phyloP scores from a whole-genome alignment of 64 coral and sea anemone genomes.

The Porites lutea region DNA sequence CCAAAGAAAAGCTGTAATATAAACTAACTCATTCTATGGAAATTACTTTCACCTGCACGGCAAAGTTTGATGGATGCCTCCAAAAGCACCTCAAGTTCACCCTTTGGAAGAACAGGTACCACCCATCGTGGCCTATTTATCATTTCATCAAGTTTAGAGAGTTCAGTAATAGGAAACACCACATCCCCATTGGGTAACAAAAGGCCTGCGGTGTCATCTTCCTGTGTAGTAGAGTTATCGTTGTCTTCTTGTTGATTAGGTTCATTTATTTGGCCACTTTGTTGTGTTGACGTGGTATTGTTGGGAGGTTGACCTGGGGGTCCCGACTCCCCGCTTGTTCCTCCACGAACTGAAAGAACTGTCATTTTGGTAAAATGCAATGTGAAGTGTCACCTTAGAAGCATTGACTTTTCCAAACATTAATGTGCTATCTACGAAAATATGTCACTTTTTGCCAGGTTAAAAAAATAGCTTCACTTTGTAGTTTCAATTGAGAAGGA shows the following conservation, averaged over 20 bases:
- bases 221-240: constrained; percentile 41
- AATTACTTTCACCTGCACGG: constrained; percentile 74
- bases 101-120: constrained; percentile 97
- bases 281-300: constrained; percentile 56
- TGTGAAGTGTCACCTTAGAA: constrained; percentile 15
- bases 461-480: not conserved
- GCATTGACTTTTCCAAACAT: constrained; percentile 30
- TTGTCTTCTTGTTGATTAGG: constrained; percentile 52
- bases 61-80: constrained; percentile 96
- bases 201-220: constrained; percentile 58
- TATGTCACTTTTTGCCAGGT: not conserved
- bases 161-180: constrained; percentile 81
- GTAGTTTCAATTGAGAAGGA: not conserved
- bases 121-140: constrained; percentile 96
- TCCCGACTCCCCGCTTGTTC: constrained; percentile 35
- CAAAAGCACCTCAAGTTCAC: constrained; percentile 95
- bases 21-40: no score
- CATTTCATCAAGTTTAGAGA: constrained; percentile 98
- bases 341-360: constrained; percentile 61
- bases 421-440: constrained; percentile 37
- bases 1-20: no score
- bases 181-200: constrained; percentile 90
- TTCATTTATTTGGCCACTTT: constrained; percentile 65
- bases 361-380: constrained; percentile 53
- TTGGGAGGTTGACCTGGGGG: constrained; percentile 40